Percentiles rank a stretch among this genome's conserved stretches.
phyloP scores from a whole-genome alignment of 2,797 vertebrate species.

The Fundulus diaphanus region DNA sequence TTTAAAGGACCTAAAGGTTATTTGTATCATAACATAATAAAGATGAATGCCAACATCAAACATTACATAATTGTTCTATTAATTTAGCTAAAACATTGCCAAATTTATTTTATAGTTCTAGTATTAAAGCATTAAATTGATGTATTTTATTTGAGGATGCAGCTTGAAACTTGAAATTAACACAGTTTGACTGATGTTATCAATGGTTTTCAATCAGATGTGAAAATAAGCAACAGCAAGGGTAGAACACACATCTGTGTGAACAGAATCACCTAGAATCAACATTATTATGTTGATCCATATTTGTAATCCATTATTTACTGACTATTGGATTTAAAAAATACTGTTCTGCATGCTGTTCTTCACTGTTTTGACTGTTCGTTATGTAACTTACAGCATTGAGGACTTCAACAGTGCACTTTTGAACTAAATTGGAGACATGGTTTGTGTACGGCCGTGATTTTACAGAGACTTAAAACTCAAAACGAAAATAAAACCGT shows the following conservation, averaged over 20 bases:
- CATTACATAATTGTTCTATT: no score
- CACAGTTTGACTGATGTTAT: no score
- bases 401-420: neutral
- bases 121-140: no score
- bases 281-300: neutral
- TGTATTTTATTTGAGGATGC: no score
- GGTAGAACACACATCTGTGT: neutral
- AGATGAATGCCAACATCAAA: no score
- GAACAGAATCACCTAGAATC: neutral
- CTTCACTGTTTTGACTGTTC: neutral
- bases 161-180: no score
- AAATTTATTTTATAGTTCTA: no score
- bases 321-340: neutral
- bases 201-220: no score
- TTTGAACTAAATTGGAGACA: neutral
- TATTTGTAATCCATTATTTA: neutral
- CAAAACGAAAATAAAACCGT: neutral
- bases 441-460: neutral
- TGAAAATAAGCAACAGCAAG: no score
- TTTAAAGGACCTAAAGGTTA: no score
- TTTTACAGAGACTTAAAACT: neutral
- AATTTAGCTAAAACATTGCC: no score
- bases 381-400: neutral
- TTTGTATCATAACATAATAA: no score
- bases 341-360: neutral